phyloP scores from a whole-genome alignment of 2,113 vertebrate genomes.

The Chlorodrepanis virens region DNA sequence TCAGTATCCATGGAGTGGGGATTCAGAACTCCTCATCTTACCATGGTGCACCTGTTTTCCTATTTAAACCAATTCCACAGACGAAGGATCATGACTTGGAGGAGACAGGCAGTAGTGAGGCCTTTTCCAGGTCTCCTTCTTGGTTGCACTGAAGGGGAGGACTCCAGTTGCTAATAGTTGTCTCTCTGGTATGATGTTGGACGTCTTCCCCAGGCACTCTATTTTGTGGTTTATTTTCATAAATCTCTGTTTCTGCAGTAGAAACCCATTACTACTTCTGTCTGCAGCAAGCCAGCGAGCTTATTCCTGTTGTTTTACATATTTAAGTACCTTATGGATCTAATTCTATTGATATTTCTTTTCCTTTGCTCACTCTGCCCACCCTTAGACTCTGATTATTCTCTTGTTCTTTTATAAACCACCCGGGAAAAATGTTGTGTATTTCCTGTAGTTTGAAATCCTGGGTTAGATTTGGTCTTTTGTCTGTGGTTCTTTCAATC shows the following conservation, averaged over 20 bases:
- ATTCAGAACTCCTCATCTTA: not conserved
- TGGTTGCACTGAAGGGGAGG: not conserved
- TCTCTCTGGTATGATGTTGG: not conserved
- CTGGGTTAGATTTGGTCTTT: not conserved
- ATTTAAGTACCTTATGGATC: not conserved
- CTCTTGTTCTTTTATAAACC: not conserved
- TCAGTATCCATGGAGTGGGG: rapidly evolving
- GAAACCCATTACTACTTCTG: not conserved
- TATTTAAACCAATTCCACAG: not conserved
- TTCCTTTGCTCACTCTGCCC: not conserved
- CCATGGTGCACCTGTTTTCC: rapidly evolving
- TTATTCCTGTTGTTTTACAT: not conserved
- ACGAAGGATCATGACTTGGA: not conserved
- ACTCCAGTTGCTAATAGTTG: not conserved
- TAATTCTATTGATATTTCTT: not conserved
- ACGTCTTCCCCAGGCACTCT: not conserved
- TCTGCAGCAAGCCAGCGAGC: not conserved
- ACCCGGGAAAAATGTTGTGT: not conserved
- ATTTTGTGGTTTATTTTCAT: not conserved
- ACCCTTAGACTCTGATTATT: not conserved
- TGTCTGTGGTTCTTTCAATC: not conserved
- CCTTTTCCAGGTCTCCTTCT: not conserved
- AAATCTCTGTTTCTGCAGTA: not conserved
- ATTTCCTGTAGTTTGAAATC: not conserved
- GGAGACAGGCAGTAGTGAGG: rapidly evolving